Evolutionary conservation across 2,888 invertebrate genomes (phyloP).

Genomic region (Phrixothrix hirtus): DNA sequence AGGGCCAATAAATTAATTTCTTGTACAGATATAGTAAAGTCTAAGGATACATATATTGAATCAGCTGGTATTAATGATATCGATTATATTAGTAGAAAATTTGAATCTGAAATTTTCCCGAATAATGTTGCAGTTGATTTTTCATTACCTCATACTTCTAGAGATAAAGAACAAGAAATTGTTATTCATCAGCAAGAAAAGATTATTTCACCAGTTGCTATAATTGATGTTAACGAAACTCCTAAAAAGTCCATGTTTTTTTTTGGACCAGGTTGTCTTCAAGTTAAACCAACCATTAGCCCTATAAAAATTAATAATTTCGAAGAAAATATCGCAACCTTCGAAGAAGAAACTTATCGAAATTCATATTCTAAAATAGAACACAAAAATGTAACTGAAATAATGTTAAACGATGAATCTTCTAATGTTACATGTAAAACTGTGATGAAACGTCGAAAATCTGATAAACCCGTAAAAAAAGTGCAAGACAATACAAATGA

Average conservation of each 20-base stretch:
- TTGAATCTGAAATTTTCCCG: neutral
- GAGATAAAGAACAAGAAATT: neutral
- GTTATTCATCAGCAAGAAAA: neutral
- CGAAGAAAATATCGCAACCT: too few relatives aligned
- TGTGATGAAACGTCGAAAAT: conserved; percentile 2
- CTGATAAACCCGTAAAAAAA: conserved; percentile 2
- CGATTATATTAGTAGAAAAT: neutral
- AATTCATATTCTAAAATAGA: too few relatives aligned
- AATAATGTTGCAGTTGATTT: too few relatives aligned
- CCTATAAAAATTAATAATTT: conserved; percentile 11
- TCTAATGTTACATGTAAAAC: neutral
- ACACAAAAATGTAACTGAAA: too few relatives aligned
- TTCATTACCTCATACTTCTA: neutral
- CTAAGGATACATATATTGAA: conserved; percentile 20
- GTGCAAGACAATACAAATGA: neutral
- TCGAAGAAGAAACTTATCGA: neutral
- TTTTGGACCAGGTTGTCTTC: conserved; percentile 57
- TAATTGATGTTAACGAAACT: neutral
- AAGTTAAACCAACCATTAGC: conserved; percentile 48
- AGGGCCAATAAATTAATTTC: conserved; percentile 43
- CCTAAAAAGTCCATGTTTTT: conserved; percentile 47
- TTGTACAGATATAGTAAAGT: conserved; percentile 38
- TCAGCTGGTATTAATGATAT: neutral
- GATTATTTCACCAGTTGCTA: neutral
- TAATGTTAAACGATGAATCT: neutral